Base-by-base conservation (phyloP, 2,888 invertebrate genomes). In the Biston betularia region DNA sequence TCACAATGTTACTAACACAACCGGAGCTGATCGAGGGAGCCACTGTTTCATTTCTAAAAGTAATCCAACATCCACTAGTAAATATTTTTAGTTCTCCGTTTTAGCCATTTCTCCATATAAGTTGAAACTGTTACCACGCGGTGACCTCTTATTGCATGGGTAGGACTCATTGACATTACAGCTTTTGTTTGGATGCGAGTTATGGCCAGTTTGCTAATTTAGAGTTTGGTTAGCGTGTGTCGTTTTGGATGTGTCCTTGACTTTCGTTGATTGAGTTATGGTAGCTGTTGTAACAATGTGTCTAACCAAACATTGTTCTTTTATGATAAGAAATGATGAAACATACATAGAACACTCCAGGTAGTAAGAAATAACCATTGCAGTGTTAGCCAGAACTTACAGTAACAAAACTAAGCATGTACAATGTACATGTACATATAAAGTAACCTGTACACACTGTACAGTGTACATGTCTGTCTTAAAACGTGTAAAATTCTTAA, bases 91-190 rank as follows among this genome's bases (percentile, higher is more conserved):
- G 54, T 54, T 42, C 7, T 4, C 24, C 1, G 8, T n/a, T 54
- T 42, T 54, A 0, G 33, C 12, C 54, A 73, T 72, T 69, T 57
- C 60, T 38, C 0, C 15, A n/a, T 9, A 38, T 38, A 42, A 54
- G 24, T 4, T 24, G 6, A 33, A 8, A 15, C 2, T 15, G 56
- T 71, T 69, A n/a, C 72, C 52, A 63, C 63, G 65, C 40, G 15
- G 6, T 68, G 68, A 71, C 71, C 72, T 73, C 61, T 70, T 58
- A 48, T 50, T 44, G 46, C 50, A 45, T 63, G 24, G n/a, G 44
- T 15, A 15, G 44, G 8, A 44, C 35, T 46, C 68, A 64, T 68
- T 61, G 44, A 60, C 70, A 60, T 68, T 57, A 42, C 54, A n/a
- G 10, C 46, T 60, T 63, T 59, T 71, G 67, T 72, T 70, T 69